Percentiles rank a stretch among this genome's conserved stretches.
These are phyloP conservation scores for Leptodactylus fallax DNA, from an alignment of 2,797 vertebrate genomes.

Conservation along the genomic window DNA sequence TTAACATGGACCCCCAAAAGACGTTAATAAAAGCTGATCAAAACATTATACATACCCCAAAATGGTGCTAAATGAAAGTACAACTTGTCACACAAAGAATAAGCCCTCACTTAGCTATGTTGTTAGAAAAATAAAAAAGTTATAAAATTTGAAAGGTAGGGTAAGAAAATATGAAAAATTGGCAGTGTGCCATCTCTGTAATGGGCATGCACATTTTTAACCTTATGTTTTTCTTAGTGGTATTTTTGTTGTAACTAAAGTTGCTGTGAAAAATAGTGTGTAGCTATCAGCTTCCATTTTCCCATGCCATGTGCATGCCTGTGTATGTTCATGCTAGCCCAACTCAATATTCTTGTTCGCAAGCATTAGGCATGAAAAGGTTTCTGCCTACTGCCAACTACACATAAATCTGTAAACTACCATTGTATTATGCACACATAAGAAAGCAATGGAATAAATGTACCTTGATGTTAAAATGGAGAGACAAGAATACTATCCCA, in stretches of 20 bases:
- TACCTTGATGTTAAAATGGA: conserved; percentile 13
- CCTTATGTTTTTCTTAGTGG: too few species aligned
- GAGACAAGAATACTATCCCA: background rate
- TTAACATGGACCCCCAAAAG: too few species aligned
- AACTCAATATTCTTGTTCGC: background rate
- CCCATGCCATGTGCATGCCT: background rate
- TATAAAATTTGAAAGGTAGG: too few species aligned
- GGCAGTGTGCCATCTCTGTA: too few species aligned
- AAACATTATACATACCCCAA: too few species aligned
- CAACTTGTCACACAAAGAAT: too few species aligned
- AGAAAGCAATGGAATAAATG: background rate
- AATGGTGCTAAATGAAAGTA: too few species aligned
- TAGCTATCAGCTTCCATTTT: background rate
- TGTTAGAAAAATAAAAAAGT: too few species aligned
- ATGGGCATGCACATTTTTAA: too few species aligned
- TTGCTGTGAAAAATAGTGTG: background rate
- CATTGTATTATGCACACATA: background rate
- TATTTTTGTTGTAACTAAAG: background rate
- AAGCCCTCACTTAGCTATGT: too few species aligned
- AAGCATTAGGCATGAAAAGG: background rate
- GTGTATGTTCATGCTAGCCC: conserved; percentile 1
- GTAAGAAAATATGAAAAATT: too few species aligned
- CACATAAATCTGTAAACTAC: background rate
- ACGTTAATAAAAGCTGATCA: too few species aligned
- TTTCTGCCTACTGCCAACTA: background rate